Percentiles rank a stretch among this genome's conserved stretches.
phyloP scores from a whole-genome alignment of 64 coral and sea anemone species.

The Montipora foliosa region DNA sequence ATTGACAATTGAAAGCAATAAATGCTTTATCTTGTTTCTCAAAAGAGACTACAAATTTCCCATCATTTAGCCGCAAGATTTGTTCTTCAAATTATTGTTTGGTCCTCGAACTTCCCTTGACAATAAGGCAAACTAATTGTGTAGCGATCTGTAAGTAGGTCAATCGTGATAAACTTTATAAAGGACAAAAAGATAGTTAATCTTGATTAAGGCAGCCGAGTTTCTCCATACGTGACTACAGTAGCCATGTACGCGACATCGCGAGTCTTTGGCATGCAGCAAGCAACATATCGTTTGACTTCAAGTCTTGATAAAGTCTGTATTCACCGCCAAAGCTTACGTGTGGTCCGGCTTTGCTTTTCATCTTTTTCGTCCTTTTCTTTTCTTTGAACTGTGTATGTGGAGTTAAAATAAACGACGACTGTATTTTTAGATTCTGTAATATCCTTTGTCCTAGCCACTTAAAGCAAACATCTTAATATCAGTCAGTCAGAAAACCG shows the following conservation, averaged over 20 bases:
- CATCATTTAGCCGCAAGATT: neutral
- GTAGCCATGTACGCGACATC: no score
- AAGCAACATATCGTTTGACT: no score
- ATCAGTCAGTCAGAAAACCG: neutral
- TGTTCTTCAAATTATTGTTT: neutral
- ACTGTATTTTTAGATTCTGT: neutral
- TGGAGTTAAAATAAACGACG: neutral
- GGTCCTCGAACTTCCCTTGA: neutral
- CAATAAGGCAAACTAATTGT: constrained; percentile 2
- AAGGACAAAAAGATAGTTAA: constrained; percentile 5
- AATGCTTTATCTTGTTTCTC: neutral
- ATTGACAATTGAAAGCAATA: neutral
- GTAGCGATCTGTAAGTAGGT: neutral
- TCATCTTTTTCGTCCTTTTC: neutral
- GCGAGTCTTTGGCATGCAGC: no score
- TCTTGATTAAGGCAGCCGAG: neutral
- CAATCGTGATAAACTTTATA: constrained; percentile 15
- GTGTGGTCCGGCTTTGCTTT: no score
- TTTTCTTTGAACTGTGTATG: neutral
- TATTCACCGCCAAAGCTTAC: no score
- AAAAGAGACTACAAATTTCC: neutral
- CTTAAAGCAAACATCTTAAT: neutral
- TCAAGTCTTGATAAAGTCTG: no score
- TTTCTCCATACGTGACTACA: neutral
- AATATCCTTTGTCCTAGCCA: neutral